These are phyloP conservation scores for Torymus texanus DNA, from an alignment of 2,888 invertebrate species.

Conservation along the genomic window DNA sequence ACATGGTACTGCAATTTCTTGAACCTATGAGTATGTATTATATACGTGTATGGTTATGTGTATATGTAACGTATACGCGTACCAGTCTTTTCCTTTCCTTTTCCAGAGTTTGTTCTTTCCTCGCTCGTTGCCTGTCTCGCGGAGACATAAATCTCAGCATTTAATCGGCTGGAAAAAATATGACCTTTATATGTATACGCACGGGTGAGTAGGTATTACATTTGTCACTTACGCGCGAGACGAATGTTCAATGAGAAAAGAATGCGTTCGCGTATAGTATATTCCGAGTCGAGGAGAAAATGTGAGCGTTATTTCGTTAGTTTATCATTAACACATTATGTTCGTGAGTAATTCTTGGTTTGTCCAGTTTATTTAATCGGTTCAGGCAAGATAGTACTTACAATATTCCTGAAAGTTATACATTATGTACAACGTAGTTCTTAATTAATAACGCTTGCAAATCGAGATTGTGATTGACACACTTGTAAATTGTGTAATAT, in stretches of 20 bases:
- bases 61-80: not conserved
- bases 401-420: not conserved
- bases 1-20: too few species aligned
- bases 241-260: slow-evolving; percentile 20
- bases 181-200: slow-evolving; percentile 9
- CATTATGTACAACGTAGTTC: not conserved
- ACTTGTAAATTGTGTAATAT: too few species aligned
- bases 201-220: slow-evolving; percentile 33
- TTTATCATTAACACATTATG: slow-evolving; percentile 32
- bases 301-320: slow-evolving; percentile 11
- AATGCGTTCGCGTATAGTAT: not conserved
- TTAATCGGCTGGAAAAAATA: slow-evolving; percentile 44
- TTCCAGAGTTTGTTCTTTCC: not conserved
- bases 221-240: slow-evolving; percentile 45
- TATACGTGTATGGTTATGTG: too few species aligned
- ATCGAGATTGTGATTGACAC: too few species aligned
- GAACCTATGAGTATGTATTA: too few species aligned
- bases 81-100: not conserved
- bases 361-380: not conserved
- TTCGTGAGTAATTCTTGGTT: slow-evolving; percentile 17
- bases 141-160: slow-evolving; percentile 42
- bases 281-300: not conserved
- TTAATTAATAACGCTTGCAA: too few species aligned
- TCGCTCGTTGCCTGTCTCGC: not conserved
- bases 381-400: not conserved